Evolutionary conservation across 2,113 vertebrate genomes (phyloP), one percentile per base, ranked within the genome.

Genomic region (Pelobates fuscus): DNA sequence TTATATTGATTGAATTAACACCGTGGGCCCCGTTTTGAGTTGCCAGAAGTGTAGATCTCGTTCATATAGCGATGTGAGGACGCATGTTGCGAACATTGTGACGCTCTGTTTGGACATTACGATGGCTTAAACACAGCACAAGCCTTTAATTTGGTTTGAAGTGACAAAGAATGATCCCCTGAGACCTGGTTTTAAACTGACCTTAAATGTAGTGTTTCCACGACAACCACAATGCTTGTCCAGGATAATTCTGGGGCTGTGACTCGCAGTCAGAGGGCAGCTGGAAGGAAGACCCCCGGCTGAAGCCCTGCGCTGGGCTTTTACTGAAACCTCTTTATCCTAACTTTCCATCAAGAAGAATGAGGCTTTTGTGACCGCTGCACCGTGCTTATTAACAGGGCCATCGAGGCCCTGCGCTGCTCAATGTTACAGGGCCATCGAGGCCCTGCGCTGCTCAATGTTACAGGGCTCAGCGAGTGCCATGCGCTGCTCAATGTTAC

Each of bases 181-280:
- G 17, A 23, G 52, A 6, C 46, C 46, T 52, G 46, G 12, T 52
- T 14, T 10, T 14, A 12, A 60, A 60, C 60, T 62, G 60, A 62
- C 60, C 26, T 37, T 24, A 12, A n/a, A 70, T n/a, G 4, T 18
- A 25, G 23, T 27, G 67, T 69, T 69, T 69, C 68, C 29, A 59
- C 20, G 55, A 44, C 32, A 26, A 59, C 30, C 32, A 10, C 29
- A 24, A 20, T 17, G 32, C 23, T 4, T 8, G 68, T 54, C 14
- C 15, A 5, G 7, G 17, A 30, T 30, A 30, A 54, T 67, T 29
- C 18, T 5, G 15, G 21, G 52, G 5, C 21, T 4, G 54, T 30
- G 67, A 18, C 46, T 52, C 20, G 5, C 20, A 55, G 52, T 59
- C 67, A 58, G 67, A 67, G 65, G 44, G 37, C 67, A 18, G 54